These are phyloP conservation scores for Muschampia plurimacula DNA, from an alignment of 2,888 invertebrate genomes.

Conservation along the genomic window DNA sequence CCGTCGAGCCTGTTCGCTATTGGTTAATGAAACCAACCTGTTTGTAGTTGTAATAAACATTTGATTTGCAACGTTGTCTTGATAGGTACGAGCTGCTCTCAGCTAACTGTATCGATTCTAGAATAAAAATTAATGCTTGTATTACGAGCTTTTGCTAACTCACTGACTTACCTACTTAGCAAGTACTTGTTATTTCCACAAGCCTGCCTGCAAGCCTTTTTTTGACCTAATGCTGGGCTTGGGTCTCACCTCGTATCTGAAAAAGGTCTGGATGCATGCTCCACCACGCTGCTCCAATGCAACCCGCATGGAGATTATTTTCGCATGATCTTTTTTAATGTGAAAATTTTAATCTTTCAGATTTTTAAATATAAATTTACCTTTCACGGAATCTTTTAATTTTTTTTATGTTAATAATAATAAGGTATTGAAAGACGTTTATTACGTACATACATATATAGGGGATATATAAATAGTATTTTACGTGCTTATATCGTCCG, in stretches of 20 bases:
- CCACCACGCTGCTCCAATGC: too few species aligned
- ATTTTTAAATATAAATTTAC: too few species aligned
- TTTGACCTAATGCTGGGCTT: too few species aligned
- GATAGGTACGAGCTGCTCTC: conserved; percentile 24
- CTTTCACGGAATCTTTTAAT: too few species aligned
- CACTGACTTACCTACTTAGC: neutral
- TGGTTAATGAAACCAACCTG: conserved; percentile 51
- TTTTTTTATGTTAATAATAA: too few species aligned
- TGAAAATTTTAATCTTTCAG: too few species aligned
- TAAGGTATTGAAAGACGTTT: too few species aligned
- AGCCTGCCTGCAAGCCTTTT: too few species aligned
- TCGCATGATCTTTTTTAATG: too few species aligned
- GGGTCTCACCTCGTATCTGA: too few species aligned
- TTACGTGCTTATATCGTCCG: conserved; percentile 9
- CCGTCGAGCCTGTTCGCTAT: conserved; percentile 48
- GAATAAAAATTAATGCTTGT: conserved; percentile 9
- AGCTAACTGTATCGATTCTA: neutral
- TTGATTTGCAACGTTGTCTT: conserved; percentile 48
- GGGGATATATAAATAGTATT: conserved; percentile 1
- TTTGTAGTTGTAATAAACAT: conserved; percentile 47
- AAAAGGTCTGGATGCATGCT: neutral
- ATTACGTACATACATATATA: neutral
- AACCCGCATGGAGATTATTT: too few species aligned
- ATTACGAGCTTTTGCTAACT: neutral
- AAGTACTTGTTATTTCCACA: neutral